These are phyloP conservation scores for Brachirus orientalis DNA, from an alignment of 2,113 vertebrate genomes.

Conservation along the genomic window DNA sequence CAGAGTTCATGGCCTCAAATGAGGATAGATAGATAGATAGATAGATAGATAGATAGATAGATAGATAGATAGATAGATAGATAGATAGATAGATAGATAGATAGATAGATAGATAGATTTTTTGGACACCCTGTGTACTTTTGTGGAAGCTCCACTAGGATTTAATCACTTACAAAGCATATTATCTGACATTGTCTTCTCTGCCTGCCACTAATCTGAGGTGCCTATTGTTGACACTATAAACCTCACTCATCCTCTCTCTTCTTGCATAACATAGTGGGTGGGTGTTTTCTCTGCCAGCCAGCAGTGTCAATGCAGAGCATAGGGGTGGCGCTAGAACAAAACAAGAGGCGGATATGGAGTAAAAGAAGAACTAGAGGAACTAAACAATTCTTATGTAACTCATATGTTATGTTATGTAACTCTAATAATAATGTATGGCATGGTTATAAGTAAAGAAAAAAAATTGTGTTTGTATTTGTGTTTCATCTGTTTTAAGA, in stretches of 20 bases:
- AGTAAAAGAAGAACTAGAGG: background rate
- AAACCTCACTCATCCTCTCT: slow-evolving; percentile 52
- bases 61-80: no score
- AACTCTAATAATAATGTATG: no score
- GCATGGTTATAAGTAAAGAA: no score
- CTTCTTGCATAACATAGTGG: slow-evolving; percentile 68
- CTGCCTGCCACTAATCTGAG: slow-evolving; percentile 63
- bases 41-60: background rate
- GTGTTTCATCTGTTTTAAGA: no score
- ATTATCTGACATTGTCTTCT: slow-evolving; percentile 23
- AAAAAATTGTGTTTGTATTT: no score
- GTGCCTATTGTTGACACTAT: slow-evolving; percentile 51
- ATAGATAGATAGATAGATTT: background rate
- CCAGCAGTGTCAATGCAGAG: slow-evolving; percentile 18
- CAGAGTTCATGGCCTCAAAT: no score
- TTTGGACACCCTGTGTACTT: background rate
- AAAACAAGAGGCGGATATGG: slow-evolving; percentile 10
- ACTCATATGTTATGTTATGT: no score
- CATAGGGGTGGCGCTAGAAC: slow-evolving; percentile 8
- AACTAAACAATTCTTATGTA: no score
- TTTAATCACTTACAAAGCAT: slow-evolving; percentile 38
- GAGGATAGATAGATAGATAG: no score
- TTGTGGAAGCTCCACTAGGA: slow-evolving; percentile 28
- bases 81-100: background rate
- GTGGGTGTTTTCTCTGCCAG: slow-evolving; percentile 66